A percentile compares a stretch with the other conserved stretches of the same genome.
Evolutionary conservation across 2,113 vertebrate genomes (phyloP).

Genomic region (Paraplagusia blochii): DNA sequence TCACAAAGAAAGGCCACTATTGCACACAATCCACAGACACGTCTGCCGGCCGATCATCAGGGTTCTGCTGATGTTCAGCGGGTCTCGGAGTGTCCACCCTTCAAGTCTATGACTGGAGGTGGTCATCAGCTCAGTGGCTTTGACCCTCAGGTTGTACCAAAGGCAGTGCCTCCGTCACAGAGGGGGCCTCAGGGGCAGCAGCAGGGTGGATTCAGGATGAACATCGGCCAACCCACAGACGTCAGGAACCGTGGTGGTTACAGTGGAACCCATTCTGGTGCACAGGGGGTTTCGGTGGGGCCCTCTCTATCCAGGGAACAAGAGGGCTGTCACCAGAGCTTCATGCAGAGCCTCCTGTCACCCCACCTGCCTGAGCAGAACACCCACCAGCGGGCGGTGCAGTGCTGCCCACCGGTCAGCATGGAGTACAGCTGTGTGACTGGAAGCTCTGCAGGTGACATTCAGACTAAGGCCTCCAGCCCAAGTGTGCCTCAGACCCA

Average conservation of each 20-base stretch:
- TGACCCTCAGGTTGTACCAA: conserved; percentile 83
- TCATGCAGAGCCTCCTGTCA: conserved; percentile 93
- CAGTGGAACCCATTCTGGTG: conserved; percentile 68
- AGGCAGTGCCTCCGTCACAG: conserved; percentile 76
- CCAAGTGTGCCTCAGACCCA: conserved; percentile 87
- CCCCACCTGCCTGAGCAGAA: conserved; percentile 90
- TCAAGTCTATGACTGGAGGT: conserved; percentile 79
- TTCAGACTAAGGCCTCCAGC: conserved; percentile 90
- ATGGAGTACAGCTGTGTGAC: conserved; percentile 90
- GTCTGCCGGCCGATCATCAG: conserved; percentile 80
- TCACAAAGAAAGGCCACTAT: conserved; percentile 85
- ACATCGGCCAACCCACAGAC: conserved; percentile 78
- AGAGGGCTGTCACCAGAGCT: conserved; percentile 92
- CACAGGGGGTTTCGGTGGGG: conserved; percentile 84
- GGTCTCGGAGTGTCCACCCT: conserved; percentile 88
- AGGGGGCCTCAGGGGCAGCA: conserved; percentile 82
- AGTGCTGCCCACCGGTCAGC: conserved; percentile 85
- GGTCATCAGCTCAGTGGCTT: conserved; percentile 80
- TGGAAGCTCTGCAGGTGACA: conserved; percentile 83
- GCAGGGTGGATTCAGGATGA: conserved; percentile 86
- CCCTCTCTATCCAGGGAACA: conserved; percentile 81
- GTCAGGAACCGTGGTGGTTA: conserved; percentile 86
- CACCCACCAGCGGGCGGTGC: conserved; percentile 84
- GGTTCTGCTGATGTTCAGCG: conserved; percentile 82
- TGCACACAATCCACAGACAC: conserved; percentile 85